These are phyloP conservation scores for Cylloceria caligata DNA, from an alignment of 2,888 invertebrate species.

Conservation along the genomic window DNA sequence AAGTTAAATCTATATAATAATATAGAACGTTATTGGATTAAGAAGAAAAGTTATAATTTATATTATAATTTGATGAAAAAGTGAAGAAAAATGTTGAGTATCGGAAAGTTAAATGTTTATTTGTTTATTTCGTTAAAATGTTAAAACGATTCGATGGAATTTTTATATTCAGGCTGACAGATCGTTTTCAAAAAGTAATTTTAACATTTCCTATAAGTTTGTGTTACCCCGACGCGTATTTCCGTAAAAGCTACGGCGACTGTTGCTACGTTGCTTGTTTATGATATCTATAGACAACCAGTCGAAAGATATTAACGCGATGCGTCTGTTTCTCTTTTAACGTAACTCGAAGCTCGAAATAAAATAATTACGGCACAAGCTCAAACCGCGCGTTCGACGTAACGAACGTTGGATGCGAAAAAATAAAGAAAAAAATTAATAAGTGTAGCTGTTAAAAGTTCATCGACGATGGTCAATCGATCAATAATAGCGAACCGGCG, in stretches of 20 bases:
- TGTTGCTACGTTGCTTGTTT: not conserved
- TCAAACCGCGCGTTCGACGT: conserved; percentile 24
- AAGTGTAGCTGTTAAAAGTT: conserved; percentile 25
- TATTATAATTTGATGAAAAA: too few species aligned
- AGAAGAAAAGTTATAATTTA: too few species aligned
- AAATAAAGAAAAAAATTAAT: conserved; percentile 17
- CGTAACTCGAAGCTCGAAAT: conserved; percentile 22
- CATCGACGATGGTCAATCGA: conserved; percentile 18
- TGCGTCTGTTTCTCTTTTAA: not conserved
- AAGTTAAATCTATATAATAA: too few species aligned
- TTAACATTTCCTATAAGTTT: not conserved
- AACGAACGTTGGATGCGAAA: not conserved
- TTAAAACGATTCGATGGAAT: not conserved
- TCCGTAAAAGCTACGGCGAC: not conserved
- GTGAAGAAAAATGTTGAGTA: not conserved
- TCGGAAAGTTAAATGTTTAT: not conserved
- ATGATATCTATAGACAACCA: conserved; percentile 1
- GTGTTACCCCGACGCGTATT: not conserved
- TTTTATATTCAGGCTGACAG: too few species aligned
- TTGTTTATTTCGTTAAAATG: not conserved
- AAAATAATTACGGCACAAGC: conserved; percentile 26
- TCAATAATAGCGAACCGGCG: conserved; percentile 32
- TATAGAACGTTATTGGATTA: too few species aligned
- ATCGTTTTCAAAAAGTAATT: not conserved
- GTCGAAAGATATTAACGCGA: not conserved